These are phyloP conservation scores for Drosophila rellima DNA, from an alignment of 2,888 invertebrate genomes.

Conservation along the genomic window DNA sequence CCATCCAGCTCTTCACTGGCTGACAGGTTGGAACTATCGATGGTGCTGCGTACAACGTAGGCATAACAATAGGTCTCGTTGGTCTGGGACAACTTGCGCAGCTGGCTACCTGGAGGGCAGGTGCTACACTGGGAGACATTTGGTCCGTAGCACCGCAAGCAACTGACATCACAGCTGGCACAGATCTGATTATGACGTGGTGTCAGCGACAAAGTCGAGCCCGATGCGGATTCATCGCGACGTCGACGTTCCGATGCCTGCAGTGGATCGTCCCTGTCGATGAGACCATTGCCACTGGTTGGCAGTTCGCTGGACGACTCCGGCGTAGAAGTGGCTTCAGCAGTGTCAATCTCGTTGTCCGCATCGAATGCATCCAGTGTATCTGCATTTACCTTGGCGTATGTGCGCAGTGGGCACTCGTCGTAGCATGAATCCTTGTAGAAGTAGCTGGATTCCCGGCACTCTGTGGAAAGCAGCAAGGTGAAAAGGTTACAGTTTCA, in stretches of 20 bases:
- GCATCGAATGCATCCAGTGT: slow-evolving; percentile 23
- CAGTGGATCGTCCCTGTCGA: slow-evolving; percentile 64
- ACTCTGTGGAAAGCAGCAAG: slow-evolving; percentile 70
- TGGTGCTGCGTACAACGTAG: slow-evolving; percentile 81
- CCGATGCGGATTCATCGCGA: slow-evolving; percentile 8
- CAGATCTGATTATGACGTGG: slow-evolving; percentile 63
- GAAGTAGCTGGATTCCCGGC: slow-evolving; percentile 79
- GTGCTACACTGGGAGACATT: slow-evolving; percentile 82
- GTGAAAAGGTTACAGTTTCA: not conserved
- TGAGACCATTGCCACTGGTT: slow-evolving; percentile 22
- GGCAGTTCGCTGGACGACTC: not conserved
- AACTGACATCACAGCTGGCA: slow-evolving; percentile 80
- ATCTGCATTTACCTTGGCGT: slow-evolving; percentile 33
- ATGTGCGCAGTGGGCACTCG: slow-evolving; percentile 83
- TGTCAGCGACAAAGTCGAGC: slow-evolving; percentile 32
- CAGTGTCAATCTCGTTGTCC: not conserved
- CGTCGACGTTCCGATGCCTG: slow-evolving; percentile 75
- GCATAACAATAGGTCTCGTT: slow-evolving; percentile 83
- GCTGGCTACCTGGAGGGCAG: slow-evolving; percentile 81
- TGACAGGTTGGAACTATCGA: slow-evolving; percentile 43
- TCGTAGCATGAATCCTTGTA: slow-evolving; percentile 83
- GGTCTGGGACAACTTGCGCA: slow-evolving; percentile 67
- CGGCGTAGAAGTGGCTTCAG: not conserved
- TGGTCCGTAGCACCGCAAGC: slow-evolving; percentile 83
- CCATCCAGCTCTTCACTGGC: not conserved